A percentile compares a stretch with the other conserved stretches of the same genome.
Conservation (phyloP, 2,113 vertebrate species). For the Antidorcas marsupialis region DNA sequence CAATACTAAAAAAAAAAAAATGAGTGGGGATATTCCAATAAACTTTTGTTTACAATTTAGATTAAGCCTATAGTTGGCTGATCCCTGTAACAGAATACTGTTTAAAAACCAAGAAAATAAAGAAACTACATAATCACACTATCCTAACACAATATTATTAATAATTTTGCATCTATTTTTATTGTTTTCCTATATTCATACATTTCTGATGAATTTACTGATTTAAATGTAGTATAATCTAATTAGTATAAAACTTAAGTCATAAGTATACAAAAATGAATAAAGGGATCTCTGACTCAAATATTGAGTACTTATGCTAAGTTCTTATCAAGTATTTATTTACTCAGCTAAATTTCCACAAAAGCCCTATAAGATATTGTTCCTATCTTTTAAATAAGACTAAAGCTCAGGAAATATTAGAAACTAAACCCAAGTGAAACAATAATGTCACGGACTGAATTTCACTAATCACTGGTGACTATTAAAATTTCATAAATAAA, state of each 20-base stretch:
- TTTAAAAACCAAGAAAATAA: not conserved
- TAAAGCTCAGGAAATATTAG: not conserved
- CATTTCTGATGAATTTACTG: not conserved
- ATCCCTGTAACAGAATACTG: not conserved
- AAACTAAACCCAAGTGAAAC: not conserved
- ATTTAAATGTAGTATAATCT: not conserved
- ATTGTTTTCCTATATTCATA: not conserved
- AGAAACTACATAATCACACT: not conserved
- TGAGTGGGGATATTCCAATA: not conserved
- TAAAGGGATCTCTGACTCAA: not conserved
- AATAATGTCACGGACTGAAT: not conserved
- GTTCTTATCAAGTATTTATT: not conserved
- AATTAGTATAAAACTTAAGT: not conserved
- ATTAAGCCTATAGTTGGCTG: not conserved
- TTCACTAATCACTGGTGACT: not conserved
- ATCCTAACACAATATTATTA: not conserved
- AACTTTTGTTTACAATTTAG: not conserved
- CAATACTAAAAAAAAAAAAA: not conserved
- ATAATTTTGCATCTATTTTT: not conserved
- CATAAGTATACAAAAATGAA: not conserved
- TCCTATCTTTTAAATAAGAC: not conserved
- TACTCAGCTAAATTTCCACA: not conserved
- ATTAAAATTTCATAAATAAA: not conserved
- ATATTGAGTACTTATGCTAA: not conserved
- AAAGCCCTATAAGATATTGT: not conserved